Percentiles rank a stretch among this genome's conserved stretches.
These are phyloP conservation scores for Megalurothrips usitatus DNA, from an alignment of 2,888 invertebrate species.

Conservation along the genomic window DNA sequence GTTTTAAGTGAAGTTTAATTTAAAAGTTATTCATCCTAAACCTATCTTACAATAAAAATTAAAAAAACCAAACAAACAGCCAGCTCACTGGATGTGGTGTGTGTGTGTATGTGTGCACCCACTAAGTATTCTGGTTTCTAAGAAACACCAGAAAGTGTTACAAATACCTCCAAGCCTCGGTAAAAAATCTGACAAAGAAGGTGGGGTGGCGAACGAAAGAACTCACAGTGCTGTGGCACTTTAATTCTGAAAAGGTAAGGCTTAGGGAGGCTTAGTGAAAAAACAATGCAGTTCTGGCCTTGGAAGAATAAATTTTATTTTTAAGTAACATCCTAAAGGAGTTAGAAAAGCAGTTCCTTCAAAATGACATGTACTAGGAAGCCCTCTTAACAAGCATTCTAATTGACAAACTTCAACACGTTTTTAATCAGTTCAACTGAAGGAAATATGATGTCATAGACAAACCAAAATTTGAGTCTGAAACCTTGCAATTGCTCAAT, in stretches of 20 bases:
- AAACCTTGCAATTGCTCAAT: no score
- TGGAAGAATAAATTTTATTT: not conserved
- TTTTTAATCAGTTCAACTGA: no score
- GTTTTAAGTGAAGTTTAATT: not conserved
- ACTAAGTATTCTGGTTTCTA: not conserved
- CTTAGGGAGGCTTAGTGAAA: not conserved
- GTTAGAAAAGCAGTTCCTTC: not conserved
- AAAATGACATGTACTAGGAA: not conserved
- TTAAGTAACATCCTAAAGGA: not conserved
- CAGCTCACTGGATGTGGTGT: not conserved
- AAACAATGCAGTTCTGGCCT: not conserved
- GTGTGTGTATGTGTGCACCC: not conserved
- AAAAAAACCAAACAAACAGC: not conserved
- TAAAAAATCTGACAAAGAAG: not conserved
- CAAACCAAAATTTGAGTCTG: no score
- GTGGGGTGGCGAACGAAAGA: not conserved
- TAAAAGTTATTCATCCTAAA: no score
- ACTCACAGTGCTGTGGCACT: not conserved
- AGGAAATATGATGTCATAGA: no score
- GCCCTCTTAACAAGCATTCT: no score
- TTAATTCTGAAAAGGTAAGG: not conserved
- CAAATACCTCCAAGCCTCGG: not conserved
- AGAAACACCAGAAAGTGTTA: not conserved
- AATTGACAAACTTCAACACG: no score
- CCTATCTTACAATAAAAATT: not conserved